Conservation (phyloP, 2,888 invertebrate species). For the Drosophila melanosoma region DNA sequence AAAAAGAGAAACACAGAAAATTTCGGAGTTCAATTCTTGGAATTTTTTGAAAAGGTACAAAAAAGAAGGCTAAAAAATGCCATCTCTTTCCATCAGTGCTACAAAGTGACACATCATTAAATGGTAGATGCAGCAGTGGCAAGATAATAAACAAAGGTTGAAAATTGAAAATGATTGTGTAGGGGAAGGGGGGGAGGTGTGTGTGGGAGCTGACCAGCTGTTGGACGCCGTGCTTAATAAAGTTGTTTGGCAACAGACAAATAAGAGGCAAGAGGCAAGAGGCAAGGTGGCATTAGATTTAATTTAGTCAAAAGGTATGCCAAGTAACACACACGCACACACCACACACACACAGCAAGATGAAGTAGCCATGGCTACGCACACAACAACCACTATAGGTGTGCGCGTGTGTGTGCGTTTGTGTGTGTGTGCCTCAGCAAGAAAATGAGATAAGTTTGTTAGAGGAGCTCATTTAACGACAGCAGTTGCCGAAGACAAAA, state of each 20-base stretch:
- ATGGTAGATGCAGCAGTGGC: conserved; percentile 13
- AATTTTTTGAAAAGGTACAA: background rate
- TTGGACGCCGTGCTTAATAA: conserved; percentile 56
- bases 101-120: conserved; percentile 55
- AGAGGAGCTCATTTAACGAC: conserved; percentile 44
- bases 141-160: conserved; percentile 26
- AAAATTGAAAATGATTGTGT: conserved; percentile 8
- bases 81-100: conserved; percentile 8
- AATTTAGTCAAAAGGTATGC: conserved; percentile 66
- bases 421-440: conserved; percentile 12
- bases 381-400: conserved; percentile 21
- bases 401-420: conserved; percentile 1
- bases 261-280: conserved; percentile 39
- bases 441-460: conserved; percentile 56
- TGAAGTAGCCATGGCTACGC: conserved; percentile 40
- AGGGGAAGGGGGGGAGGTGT: background rate
- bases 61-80: background rate
- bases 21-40: background rate
- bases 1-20: background rate
- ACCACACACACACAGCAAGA: background rate
- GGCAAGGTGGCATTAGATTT: conserved; percentile 61
- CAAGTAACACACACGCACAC: conserved; percentile 29
- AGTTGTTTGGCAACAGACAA: conserved; percentile 59
- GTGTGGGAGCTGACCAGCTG: conserved; percentile 4
- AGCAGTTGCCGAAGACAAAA: conserved; percentile 6